phyloP scores from a whole-genome alignment of 2,888 invertebrate species.

The Celastrina argiolus region DNA sequence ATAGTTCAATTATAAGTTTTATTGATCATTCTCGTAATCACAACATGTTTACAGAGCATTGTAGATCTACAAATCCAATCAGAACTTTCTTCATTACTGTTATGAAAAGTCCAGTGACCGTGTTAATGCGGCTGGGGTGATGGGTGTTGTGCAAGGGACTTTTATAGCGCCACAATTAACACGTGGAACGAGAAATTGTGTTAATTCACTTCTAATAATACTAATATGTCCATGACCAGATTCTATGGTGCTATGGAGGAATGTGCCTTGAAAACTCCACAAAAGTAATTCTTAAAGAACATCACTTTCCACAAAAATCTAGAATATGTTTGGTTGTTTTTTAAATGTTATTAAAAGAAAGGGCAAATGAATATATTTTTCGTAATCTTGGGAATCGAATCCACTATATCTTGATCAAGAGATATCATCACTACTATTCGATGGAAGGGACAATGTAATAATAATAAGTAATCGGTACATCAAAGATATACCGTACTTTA shows the following conservation, averaged over 20 bases:
- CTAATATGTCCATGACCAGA: background rate
- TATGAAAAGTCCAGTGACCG: constrained; percentile 11
- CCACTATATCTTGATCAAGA: background rate
- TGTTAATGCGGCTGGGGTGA: background rate
- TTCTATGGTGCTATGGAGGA: background rate
- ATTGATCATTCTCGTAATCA: background rate
- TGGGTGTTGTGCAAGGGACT: background rate
- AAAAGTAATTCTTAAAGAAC: background rate
- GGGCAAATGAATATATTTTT: constrained; percentile 5
- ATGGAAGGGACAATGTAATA: background rate
- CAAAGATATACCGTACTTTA: background rate
- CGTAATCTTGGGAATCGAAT: background rate
- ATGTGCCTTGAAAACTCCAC: background rate
- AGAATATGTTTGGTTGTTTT: no score
- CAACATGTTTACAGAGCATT: background rate
- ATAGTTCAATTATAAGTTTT: background rate
- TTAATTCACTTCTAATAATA: background rate
- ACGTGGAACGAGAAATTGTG: background rate
- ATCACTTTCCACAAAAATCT: no score
- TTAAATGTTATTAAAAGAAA: no score
- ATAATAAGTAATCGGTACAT: background rate
- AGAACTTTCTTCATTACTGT: background rate
- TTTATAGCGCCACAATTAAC: constrained; percentile 3
- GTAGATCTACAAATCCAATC: background rate
- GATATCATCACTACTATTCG: background rate